Evolutionary conservation across 2,797 vertebrate genomes (phyloP), one percentile per base, ranked within the genome.

Genomic region (Danio kyathit): DNA sequence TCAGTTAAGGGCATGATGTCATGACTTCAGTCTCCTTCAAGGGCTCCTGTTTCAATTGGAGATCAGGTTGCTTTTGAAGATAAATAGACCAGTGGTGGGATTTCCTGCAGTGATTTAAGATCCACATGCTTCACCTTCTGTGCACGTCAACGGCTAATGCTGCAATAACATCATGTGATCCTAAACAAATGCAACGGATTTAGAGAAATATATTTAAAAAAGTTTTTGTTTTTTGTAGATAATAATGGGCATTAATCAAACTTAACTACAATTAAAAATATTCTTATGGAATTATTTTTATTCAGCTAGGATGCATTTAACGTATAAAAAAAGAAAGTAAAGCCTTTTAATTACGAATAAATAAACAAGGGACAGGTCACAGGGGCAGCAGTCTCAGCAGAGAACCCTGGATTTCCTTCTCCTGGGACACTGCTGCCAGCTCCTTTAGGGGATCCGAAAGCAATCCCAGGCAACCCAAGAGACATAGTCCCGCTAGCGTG

Each of bases 1-100:
- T 86, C 89, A 54, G 38, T 85, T 91, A 82, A 91, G 78, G 57
- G 56, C 80, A 87, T 91, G 91, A 93, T 92, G 92, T 93, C 89
- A 93, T 85, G 83, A 61, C 63, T 61, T 67, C 67, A 85, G 88
- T 82, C 41, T 93, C 88, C 49, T 56, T 71, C 49, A 63, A 63
- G 11, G 80, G 85, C 5, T 48, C 46, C 43, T 40, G 63, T 66
- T 76, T 52, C 19, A 46, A 38, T 5, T 12, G 0, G 16, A 86
- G 91, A 88, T 93, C 83, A 21, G 61, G 86, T 93, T 91, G 88
- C 90, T 80, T 65, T 80, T n/a, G 61, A 60, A 49, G 85, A 89
- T 89, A 92, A 91, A 91, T 89, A 85, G 82, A 88, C 86, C 69
- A 38, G 85, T 13, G 64, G 82, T 88, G 88, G 88, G 86, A 85